A percentile compares a stretch with the other conserved stretches of the same genome.
These are phyloP conservation scores for Chaetorhynchus papuensis DNA, from an alignment of 2,113 vertebrate genomes.

Conservation along the genomic window DNA sequence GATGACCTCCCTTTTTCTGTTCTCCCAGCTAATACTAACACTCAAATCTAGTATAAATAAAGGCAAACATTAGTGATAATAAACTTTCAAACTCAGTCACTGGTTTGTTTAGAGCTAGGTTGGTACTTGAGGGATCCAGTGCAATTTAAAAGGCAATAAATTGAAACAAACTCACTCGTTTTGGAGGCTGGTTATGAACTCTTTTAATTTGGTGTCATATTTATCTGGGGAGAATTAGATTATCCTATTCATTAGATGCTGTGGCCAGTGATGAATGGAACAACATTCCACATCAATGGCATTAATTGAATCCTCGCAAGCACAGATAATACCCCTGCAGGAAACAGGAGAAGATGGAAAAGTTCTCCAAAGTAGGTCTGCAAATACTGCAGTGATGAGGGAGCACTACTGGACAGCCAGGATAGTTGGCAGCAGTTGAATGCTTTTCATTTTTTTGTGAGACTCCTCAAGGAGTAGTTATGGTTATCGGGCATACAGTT, in stretches of 20 bases:
- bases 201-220: conserved; percentile 67
- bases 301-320: conserved; percentile 57
- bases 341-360: conserved; percentile 50
- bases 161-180: conserved; percentile 33
- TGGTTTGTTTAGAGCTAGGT: conserved; percentile 17
- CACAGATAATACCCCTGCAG: conserved; percentile 55
- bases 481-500: not conserved
- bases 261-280: conserved; percentile 49
- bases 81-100: conserved; percentile 8
- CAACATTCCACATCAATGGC: conserved; percentile 42
- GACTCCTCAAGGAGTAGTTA: not conserved
- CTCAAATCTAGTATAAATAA: conserved; percentile 41
- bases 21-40: conserved; percentile 33
- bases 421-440: not conserved
- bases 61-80: conserved; percentile 23
- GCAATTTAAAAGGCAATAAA: conserved; percentile 54
- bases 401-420: not conserved
- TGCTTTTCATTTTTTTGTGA: not conserved
- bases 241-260: conserved; percentile 61
- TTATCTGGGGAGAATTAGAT: conserved; percentile 59
- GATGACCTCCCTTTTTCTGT: conserved; percentile 39
- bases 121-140: conserved; percentile 34
- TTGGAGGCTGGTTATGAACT: conserved; percentile 51
- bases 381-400: not conserved
- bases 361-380: conserved; percentile 47